phyloP scores from a whole-genome alignment of 2,797 vertebrate genomes.

The Psittacula echo region DNA sequence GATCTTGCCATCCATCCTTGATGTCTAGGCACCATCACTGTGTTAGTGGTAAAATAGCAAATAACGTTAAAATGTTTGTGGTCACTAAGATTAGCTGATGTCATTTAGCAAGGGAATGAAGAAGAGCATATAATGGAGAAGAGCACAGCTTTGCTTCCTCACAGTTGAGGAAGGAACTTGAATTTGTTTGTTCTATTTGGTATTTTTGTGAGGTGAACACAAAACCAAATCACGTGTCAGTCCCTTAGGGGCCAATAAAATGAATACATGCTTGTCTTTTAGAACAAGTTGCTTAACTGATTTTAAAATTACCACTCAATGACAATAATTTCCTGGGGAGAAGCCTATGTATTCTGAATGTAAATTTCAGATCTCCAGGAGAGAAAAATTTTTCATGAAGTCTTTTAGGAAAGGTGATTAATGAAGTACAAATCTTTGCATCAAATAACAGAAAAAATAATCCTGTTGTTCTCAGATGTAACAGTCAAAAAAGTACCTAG shows the following conservation, averaged over 20 bases:
- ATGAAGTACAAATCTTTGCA: not conserved
- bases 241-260: not conserved
- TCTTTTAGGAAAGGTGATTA: not conserved
- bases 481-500: not conserved
- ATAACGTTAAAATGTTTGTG: not conserved
- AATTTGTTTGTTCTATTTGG: not conserved
- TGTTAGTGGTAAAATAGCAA: not conserved
- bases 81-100: not conserved
- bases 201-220: not conserved
- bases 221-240: not conserved
- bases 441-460: not conserved
- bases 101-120: not conserved
- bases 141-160: not conserved
- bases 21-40: no score
- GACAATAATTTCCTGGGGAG: not conserved
- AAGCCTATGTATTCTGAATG: not conserved
- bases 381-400: not conserved
- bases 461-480: not conserved
- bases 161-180: not conserved
- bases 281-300: not conserved
- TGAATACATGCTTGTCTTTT: not conserved
- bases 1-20: not conserved
- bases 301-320: not conserved
- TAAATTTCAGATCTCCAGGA: not conserved
- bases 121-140: not conserved